These are phyloP conservation scores for Heliconius charithonia DNA, from an alignment of 2,888 invertebrate genomes.

Conservation along the genomic window DNA sequence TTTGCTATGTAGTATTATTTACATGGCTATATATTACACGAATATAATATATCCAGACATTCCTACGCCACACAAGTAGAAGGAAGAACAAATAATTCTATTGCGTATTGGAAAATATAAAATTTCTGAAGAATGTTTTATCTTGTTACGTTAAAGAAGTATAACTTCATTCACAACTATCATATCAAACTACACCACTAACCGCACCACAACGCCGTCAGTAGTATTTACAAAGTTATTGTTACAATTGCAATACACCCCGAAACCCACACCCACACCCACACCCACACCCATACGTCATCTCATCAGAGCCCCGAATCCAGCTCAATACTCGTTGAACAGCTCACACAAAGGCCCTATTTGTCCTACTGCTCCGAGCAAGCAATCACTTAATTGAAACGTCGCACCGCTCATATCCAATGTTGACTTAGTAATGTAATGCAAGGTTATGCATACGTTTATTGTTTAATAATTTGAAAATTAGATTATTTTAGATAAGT, in stretches of 20 bases:
- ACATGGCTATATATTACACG: no score
- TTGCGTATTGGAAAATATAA: no score
- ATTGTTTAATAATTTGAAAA: conserved; percentile 9
- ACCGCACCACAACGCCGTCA: background rate
- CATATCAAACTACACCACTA: background rate
- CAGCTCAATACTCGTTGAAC: conserved; percentile 48
- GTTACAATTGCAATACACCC: conserved; percentile 21
- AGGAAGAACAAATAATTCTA: no score
- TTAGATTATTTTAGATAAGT: background rate
- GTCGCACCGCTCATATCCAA: conserved; percentile 50
- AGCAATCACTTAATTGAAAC: conserved; percentile 76
- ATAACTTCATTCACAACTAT: no score
- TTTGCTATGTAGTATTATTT: no score
- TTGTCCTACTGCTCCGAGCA: conserved; percentile 59
- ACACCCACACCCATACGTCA: conserved; percentile 32
- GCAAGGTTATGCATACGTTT: conserved; percentile 22
- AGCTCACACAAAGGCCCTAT: conserved; percentile 63
- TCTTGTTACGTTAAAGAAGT: no score
- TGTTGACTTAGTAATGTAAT: conserved; percentile 28
- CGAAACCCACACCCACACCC: background rate
- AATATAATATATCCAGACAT: no score
- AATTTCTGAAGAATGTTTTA: no score
- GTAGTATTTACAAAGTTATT: background rate
- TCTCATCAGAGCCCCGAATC: conserved; percentile 55
- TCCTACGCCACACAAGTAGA: no score